Conservation (phyloP, 2,888 invertebrate genomes). For the Eristalinus aeneus region DNA sequence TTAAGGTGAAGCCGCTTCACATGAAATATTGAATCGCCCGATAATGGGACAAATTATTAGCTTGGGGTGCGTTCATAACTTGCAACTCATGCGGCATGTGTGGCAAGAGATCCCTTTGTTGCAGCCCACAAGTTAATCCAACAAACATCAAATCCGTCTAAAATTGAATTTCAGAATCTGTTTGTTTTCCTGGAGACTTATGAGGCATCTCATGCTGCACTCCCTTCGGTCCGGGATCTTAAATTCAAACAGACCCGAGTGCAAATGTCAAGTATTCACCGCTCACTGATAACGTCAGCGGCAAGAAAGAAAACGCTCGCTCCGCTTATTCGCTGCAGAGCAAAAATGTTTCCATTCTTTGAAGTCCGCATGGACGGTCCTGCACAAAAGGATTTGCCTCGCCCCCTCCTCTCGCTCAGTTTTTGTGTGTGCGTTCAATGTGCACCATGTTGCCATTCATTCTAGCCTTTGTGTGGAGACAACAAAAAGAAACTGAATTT, state of each 20-base stretch:
- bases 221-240: not conserved
- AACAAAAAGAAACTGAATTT: conserved; percentile 55
- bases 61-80: no score
- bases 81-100: no score
- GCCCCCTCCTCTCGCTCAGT: not conserved
- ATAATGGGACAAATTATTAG: no score
- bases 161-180: not conserved
- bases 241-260: conserved; percentile 47
- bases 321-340: conserved; percentile 27
- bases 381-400: conserved; percentile 65
- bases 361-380: conserved; percentile 58
- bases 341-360: conserved; percentile 20
- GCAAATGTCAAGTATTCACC: conserved; percentile 63
- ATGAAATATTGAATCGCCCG: no score
- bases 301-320: conserved; percentile 5
- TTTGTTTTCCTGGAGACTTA: not conserved
- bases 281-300: conserved; percentile 39
- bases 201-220: not conserved
- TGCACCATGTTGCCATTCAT: conserved; percentile 36
- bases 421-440: conserved; percentile 37
- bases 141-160: not conserved
- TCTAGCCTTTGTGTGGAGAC: conserved; percentile 10
- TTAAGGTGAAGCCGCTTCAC: no score
- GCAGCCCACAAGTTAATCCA: not conserved
- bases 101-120: not conserved